Conservation (phyloP, 2,113 vertebrate species). For the Percina caprodes region DNA sequence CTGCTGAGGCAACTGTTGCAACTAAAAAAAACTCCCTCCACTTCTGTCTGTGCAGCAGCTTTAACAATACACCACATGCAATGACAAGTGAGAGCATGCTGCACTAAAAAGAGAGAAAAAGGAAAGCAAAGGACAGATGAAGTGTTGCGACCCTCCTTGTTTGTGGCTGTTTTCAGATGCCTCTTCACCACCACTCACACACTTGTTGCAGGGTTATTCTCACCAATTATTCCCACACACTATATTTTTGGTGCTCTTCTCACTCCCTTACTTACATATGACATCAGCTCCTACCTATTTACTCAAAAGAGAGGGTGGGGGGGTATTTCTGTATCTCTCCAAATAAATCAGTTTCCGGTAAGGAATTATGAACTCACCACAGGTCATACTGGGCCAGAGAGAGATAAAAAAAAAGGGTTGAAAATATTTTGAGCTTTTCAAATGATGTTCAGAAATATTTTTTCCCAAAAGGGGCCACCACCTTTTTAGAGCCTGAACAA, state of each 20-base stretch:
- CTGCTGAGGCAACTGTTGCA: constrained; percentile 51
- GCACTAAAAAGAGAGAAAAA: constrained; percentile 10
- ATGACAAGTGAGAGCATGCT: constrained; percentile 5
- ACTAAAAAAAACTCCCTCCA: constrained; percentile 27
- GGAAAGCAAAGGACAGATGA: constrained; percentile 24
- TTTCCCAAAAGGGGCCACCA: neutral
- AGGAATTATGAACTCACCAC: constrained; percentile 35
- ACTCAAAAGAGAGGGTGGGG: neutral
- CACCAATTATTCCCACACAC: constrained; percentile 53
- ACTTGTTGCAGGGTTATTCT: constrained; percentile 26
- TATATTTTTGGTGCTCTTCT: constrained; percentile 61
- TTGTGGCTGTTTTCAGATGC: constrained; percentile 25
- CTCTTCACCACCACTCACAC: neutral
- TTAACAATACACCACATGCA: neutral
- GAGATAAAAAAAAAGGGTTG: neutral
- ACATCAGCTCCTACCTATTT: constrained; percentile 64
- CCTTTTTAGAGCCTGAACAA: neutral
- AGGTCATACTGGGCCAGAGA: constrained; percentile 1
- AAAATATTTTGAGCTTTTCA: constrained; percentile 22
- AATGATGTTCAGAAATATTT: constrained; percentile 23
- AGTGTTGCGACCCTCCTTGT: constrained; percentile 43
- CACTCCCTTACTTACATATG: constrained; percentile 51
- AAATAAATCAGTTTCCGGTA: constrained; percentile 47
- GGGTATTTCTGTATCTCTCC: constrained; percentile 58
- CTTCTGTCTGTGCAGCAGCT: constrained; percentile 38